Percentiles rank a stretch among this genome's conserved stretches.
Evolutionary conservation across 1,140 invertebrate species (phyloP).

Genomic region (Drosophila trapezifrons): DNA sequence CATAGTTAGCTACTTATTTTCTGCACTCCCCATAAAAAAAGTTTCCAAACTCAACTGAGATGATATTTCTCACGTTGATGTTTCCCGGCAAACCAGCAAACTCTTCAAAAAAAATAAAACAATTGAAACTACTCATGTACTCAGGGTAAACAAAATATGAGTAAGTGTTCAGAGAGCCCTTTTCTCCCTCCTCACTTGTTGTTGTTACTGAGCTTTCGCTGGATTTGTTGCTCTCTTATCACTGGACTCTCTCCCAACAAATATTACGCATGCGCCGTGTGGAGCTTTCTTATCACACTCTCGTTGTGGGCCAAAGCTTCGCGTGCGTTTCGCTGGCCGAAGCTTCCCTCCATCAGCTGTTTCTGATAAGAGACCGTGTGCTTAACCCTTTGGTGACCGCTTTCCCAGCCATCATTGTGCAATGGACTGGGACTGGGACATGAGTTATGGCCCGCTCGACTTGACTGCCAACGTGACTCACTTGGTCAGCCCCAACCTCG

Average conservation of each 20-base stretch:
- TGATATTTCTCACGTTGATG: constrained; percentile 27
- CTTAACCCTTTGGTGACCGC: constrained; percentile 67
- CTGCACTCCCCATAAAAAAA: constrained; percentile 19
- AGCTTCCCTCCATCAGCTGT: constrained; percentile 66
- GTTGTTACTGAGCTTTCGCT: constrained; percentile 37
- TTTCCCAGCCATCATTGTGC: constrained; percentile 30
- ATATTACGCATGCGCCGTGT: constrained; percentile 59
- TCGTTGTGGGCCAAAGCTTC: constrained; percentile 22
- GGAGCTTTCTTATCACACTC: constrained; percentile 71
- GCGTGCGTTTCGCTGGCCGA: neutral
- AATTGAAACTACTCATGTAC: constrained; percentile 33
- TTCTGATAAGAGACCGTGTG: constrained; percentile 40
- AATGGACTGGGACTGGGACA: constrained; percentile 45
- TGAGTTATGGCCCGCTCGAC: constrained; percentile 66
- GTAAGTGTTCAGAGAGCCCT: constrained; percentile 27
- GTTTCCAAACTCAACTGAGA: constrained; percentile 14
- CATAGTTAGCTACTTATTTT: constrained; percentile 25
- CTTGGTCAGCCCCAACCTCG: constrained; percentile 59
- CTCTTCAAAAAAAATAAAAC: constrained; percentile 2
- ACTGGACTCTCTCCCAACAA: neutral
- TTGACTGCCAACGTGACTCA: constrained; percentile 74
- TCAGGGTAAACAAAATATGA: constrained; percentile 47
- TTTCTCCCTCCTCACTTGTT: constrained; percentile 19
- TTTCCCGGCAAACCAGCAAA: constrained; percentile 16
- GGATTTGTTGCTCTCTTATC: constrained; percentile 17